Evolutionary conservation across 2,113 vertebrate genomes (phyloP).

Genomic region (Xyrauchen texanus): DNA sequence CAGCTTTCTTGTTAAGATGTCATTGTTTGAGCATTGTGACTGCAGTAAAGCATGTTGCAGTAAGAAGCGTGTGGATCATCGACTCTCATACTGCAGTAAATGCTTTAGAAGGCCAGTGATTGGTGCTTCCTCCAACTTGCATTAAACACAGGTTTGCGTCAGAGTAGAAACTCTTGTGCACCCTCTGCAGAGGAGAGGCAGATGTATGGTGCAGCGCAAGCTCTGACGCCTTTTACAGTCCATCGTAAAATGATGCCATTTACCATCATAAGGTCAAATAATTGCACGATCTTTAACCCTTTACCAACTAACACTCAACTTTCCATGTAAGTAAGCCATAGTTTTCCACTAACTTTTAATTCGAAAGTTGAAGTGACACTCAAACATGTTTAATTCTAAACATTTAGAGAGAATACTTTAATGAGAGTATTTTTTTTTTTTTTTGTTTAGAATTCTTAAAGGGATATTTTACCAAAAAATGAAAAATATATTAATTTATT

Average conservation of each 20-base stretch:
- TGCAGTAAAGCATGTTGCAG: slow-evolving; percentile 16
- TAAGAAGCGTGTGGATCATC: slow-evolving; percentile 23
- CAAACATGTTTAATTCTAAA: not conserved
- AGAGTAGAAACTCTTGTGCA: slow-evolving; percentile 51
- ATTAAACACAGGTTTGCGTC: slow-evolving; percentile 64
- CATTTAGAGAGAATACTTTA: too few species aligned
- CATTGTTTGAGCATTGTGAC: slow-evolving; percentile 7
- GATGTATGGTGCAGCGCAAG: slow-evolving; percentile 40
- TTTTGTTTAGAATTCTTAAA: too few species aligned
- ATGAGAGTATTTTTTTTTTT: too few species aligned
- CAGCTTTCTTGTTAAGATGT: not conserved
- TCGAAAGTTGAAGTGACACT: not conserved
- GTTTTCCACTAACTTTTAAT: not conserved
- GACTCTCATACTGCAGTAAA: slow-evolving; percentile 45
- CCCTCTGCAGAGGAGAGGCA: slow-evolving; percentile 42
- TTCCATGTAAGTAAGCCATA: not conserved
- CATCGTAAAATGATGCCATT: not conserved
- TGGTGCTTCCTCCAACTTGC: slow-evolving; percentile 65
- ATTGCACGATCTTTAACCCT: not conserved
- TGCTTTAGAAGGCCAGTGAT: slow-evolving; percentile 51
- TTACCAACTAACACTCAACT: not conserved
- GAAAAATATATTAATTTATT: too few species aligned
- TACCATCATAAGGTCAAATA: slow-evolving; percentile 1
- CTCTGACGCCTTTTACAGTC: slow-evolving; percentile 41
- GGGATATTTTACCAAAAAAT: too few species aligned